Percentiles rank a stretch among this genome's conserved stretches.
These are phyloP conservation scores for Phodopus roborovskii DNA, from an alignment of 2,113 vertebrate genomes.

Conservation along the genomic window DNA sequence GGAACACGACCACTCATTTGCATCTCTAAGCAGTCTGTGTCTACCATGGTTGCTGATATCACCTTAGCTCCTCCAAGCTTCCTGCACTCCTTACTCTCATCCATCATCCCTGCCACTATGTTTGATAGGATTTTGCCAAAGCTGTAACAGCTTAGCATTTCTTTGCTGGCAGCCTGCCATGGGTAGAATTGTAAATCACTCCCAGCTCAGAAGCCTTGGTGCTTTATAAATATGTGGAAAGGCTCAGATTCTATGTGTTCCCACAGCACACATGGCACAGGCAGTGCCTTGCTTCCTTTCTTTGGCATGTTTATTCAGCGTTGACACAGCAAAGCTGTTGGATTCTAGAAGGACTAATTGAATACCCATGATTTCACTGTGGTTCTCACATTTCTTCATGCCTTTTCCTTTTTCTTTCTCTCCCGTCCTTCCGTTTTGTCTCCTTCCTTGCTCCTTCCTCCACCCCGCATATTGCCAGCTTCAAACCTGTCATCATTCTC, in stretches of 20 bases:
- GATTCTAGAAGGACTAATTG: background rate
- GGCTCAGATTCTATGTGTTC: background rate
- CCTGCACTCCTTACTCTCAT: background rate
- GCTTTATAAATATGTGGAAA: background rate
- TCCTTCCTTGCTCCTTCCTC: background rate
- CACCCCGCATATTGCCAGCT: background rate
- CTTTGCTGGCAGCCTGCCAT: background rate
- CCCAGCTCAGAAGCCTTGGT: background rate
- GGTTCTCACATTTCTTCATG: background rate
- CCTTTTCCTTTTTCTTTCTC: background rate
- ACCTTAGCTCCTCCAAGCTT: background rate
- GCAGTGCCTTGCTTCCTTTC: background rate
- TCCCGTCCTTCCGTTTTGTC: background rate
- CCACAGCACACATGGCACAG: background rate
- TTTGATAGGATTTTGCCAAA: background rate
- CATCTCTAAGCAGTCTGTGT: background rate
- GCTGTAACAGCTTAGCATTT: background rate
- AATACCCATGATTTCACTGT: background rate
- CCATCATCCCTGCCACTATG: background rate
- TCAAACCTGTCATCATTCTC: background rate
- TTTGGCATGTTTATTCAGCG: background rate
- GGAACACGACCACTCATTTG: rapidly evolving
- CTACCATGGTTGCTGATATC: background rate
- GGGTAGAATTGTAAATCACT: background rate
- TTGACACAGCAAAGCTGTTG: background rate